Base-by-base conservation (phyloP, 2,797 vertebrate species). In the Pygocentrus nattereri region DNA sequence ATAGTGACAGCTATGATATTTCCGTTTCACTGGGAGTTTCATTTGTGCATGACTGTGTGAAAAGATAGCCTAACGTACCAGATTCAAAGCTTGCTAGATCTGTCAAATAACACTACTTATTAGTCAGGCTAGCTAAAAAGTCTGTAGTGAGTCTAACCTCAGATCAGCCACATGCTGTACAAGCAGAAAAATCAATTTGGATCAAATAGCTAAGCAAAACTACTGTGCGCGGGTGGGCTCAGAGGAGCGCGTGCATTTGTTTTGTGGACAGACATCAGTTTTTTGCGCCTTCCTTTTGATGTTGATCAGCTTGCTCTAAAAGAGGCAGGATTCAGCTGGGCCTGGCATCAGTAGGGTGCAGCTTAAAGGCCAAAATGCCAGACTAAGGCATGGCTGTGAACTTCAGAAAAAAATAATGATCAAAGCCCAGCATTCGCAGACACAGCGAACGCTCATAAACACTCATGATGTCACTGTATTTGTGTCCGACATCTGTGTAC, bases 221-320 rank as follows among this genome's bases (percentile, higher is more conserved):
- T 72, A 25, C 25, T 21, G 64, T 62, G 56, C 18, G 61, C 71
- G 49, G 72, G 76, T 65, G 67, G 50, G 49, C 50, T 78, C 49
- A 41, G 31, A 74, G 47, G 82, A 75, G 56, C 58, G 61, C 72
- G 7, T 7, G 23, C n/a, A 61, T 76, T 75, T 70, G 70, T 82
- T 71, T 74, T 59, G 80, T 67, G 30, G 21, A 34, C 19, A 70
- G 78, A 16, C 50, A 27, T 23, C 62, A 65, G 76, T 78, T 59
- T 69, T 61, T 69, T 67, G 19, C n/a, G 30, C 79, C 67, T 78
- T 81, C 41, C 70, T 72, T 84, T 85, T 86, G 86, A 86, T 86
- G 87, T 83, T 61, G 71, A 79, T 85, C 77, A 58, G 72, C 61
- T 82, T 72, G 50, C 76, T 76, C 61, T 74, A 30, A 70, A 80